phyloP scores from a whole-genome alignment of 2,797 vertebrate species.

The Protonibea diacanthus region DNA sequence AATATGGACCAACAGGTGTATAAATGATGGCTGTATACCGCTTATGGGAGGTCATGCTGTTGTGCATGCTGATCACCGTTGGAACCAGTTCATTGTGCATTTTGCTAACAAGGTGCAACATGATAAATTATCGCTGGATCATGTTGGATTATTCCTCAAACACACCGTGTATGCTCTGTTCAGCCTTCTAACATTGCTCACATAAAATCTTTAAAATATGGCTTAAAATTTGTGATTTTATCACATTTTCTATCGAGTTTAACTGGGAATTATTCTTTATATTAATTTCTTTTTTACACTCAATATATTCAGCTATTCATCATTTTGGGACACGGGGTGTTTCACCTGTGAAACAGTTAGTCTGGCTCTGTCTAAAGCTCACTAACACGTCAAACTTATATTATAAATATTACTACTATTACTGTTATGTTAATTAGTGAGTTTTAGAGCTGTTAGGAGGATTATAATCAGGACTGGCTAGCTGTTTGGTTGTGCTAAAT shows the following conservation, averaged over 20 bases:
- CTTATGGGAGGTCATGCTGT: no score
- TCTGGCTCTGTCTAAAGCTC: background rate
- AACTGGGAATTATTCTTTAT: background rate
- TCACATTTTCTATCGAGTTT: background rate
- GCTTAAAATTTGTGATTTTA: background rate
- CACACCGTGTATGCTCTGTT: background rate
- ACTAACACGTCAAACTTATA: background rate
- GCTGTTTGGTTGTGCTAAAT: background rate
- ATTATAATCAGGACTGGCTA: background rate
- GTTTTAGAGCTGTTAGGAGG: background rate
- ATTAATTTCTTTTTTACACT: background rate
- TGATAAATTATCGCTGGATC: slow-evolving; percentile 11
- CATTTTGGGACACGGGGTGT: background rate
- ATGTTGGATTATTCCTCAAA: background rate
- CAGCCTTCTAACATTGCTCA: background rate
- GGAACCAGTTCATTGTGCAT: background rate
- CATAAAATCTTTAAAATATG: background rate
- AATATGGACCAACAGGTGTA: background rate
- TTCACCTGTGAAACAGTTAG: background rate
- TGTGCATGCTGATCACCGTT: no score
- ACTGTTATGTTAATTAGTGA: background rate
- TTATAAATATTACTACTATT: background rate
- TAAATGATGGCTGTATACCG: no score
- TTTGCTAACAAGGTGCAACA: slow-evolving; percentile 2
- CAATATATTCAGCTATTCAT: background rate